These are phyloP conservation scores for Drosophila oshimai DNA, from an alignment of 1,140 invertebrate genomes.

Conservation along the genomic window DNA sequence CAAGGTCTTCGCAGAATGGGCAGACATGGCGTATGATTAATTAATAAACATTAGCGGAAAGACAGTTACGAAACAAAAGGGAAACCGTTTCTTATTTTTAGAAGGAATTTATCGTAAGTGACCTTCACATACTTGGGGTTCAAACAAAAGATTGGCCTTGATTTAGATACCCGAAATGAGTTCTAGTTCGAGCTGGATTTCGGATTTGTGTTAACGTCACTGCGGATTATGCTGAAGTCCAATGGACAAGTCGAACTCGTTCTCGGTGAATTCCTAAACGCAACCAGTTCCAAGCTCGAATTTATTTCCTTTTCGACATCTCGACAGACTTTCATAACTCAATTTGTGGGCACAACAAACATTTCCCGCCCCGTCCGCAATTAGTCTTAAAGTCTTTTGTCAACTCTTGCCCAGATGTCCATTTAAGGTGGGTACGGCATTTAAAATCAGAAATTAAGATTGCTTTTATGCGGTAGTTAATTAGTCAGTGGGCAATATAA, in stretches of 20 bases:
- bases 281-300: conserved; percentile 21
- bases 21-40: conserved; percentile 62
- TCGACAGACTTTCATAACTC: conserved; percentile 24
- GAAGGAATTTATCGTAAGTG: conserved; percentile 30
- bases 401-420: neutral
- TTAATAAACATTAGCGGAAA: conserved; percentile 59
- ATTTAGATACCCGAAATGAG: conserved; percentile 33
- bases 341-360: conserved; percentile 16
- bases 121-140: conserved; percentile 58
- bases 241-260: conserved; percentile 20
- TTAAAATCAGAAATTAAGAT: conserved; percentile 19
- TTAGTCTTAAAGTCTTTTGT: conserved; percentile 23
- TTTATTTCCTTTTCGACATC: conserved; percentile 6
- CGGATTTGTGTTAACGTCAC: conserved; percentile 13
- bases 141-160: conserved; percentile 43
- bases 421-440: conserved; percentile 30
- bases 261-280: neutral
- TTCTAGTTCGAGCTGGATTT: conserved; percentile 25
- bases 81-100: conserved; percentile 47
- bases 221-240: conserved; percentile 15
- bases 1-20: conserved; percentile 43
- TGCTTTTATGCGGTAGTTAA: conserved; percentile 29
- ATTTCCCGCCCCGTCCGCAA: conserved; percentile 9
- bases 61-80: conserved; percentile 51
- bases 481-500: conserved; percentile 1